Evolutionary conservation across 2,797 vertebrate species (phyloP), one percentile per base, ranked within the genome.

Genomic region (Passerculus sandwichensis): DNA sequence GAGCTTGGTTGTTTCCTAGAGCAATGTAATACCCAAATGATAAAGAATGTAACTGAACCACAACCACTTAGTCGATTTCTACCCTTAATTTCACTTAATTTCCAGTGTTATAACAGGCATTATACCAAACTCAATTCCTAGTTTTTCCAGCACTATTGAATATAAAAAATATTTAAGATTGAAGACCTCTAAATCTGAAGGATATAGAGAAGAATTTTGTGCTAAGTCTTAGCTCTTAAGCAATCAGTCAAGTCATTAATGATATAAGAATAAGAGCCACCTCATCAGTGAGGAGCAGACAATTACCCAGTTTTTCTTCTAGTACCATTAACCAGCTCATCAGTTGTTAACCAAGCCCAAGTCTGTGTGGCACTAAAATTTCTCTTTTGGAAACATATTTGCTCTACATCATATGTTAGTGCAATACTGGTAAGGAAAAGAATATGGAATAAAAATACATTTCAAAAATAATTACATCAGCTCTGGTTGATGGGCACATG

Each of bases 11-110:
- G 34, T 71, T 93, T 91, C 47, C 18, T 89, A 36, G 23, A 87
- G 38, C 32, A 64, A 17, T 67, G 22, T 32, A 64, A 4, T 74
- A 32, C 47, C 7, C 64, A 76, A 15, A 51, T 61, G 30, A 64
- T 77, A 51, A 51, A 51, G 67, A 81, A 71, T 64, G 15, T 54
- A 85, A 66, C 23, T 1, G 1, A 90, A 36, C 20, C 20, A 54
- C n/a, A 60, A 66, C 25, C 27, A 26, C 16, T 40, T 62, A 20
- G 22, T 14, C 79, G 79, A 89, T 93, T 93, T 86, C 66, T 79
- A 66, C 50, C 87, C 93, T 75, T 80, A 78, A 89, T 93, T 95
- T 88, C 40, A 70, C n/a, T 3, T 40, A 7, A n/a, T 85, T 78
- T 87, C 56, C 44, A 64, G 56, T 93, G 75, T 76, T 60, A 26